Conservation (phyloP, 2,797 vertebrate species). For the Syncerus caffer region DNA sequence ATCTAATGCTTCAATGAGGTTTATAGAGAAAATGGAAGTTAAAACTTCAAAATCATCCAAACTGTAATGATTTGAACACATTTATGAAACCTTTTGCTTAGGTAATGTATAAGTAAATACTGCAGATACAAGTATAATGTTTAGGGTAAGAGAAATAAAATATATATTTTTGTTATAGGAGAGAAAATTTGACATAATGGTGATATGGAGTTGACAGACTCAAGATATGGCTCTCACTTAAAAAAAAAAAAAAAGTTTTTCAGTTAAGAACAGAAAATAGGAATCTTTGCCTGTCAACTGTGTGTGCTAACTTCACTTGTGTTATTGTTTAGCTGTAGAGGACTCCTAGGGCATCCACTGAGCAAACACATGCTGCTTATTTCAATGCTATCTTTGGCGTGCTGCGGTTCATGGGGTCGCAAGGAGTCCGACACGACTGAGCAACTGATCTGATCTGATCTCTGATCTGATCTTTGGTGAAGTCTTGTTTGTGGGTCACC, state of each 20-base stretch:
- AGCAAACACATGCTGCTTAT: background rate
- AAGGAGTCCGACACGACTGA: no score
- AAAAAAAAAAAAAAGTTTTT: background rate
- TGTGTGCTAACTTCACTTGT: background rate
- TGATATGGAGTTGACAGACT: background rate
- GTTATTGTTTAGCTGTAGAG: background rate
- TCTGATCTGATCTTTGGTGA: background rate
- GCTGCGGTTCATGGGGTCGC: no score
- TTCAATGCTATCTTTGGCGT: background rate
- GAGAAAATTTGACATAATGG: constrained; percentile 10
- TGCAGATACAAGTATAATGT: constrained; percentile 57
- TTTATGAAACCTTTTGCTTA: constrained; percentile 63
- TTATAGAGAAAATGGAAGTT: constrained; percentile 57
- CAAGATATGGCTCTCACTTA: background rate
- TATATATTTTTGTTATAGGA: constrained; percentile 38
- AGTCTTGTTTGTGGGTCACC: background rate
- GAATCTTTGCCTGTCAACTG: background rate
- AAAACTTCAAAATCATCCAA: constrained; percentile 50
- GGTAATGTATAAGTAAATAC: constrained; percentile 61
- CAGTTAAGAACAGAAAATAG: background rate
- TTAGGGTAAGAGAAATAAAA: constrained; percentile 59
- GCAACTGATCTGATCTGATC: no score
- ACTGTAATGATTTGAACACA: constrained; percentile 51
- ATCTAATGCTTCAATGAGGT: background rate
- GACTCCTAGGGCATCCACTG: background rate